phyloP scores from a whole-genome alignment of 2,888 invertebrate species.

The Scaeva pyrastri region DNA sequence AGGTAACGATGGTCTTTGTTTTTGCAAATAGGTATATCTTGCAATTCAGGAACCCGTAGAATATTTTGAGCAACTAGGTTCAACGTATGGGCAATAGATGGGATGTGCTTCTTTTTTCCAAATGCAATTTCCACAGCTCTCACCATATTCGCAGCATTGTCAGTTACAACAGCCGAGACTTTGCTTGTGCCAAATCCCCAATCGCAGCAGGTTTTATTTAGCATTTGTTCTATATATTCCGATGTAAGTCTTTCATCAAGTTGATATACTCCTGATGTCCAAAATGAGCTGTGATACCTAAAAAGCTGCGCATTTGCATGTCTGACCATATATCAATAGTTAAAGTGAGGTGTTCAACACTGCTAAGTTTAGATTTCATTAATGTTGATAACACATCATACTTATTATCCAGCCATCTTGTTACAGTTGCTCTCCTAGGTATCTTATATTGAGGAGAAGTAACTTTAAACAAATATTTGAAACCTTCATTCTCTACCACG shows the following conservation, averaged over 20 bases:
- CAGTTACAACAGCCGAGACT: slow-evolving; percentile 64
- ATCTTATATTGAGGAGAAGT: slow-evolving; percentile 45
- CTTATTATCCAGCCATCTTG: slow-evolving; percentile 56
- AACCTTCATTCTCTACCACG: slow-evolving; percentile 16
- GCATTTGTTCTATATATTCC: slow-evolving; percentile 58
- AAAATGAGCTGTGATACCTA: slow-evolving; percentile 60
- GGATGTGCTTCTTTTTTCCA: slow-evolving; percentile 58
- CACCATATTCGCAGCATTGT: slow-evolving; percentile 66
- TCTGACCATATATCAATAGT: slow-evolving; percentile 63
- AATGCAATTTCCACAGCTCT: slow-evolving; percentile 60
- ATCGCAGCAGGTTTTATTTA: slow-evolving; percentile 53
- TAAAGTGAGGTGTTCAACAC: slow-evolving; percentile 56
- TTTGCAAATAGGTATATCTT: slow-evolving; percentile 18
- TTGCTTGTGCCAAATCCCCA: slow-evolving; percentile 58
- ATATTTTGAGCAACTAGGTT: slow-evolving; percentile 45
- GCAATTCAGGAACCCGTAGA: slow-evolving; percentile 22
- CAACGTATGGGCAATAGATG: slow-evolving; percentile 33
- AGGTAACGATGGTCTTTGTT: slow-evolving; percentile 26
- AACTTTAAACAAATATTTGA: slow-evolving; percentile 22
- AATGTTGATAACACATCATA: slow-evolving; percentile 54
- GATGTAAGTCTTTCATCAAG: slow-evolving; percentile 52
- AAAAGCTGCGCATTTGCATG: slow-evolving; percentile 56
- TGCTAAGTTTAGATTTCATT: slow-evolving; percentile 45
- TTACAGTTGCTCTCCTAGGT: slow-evolving; percentile 39
- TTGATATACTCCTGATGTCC: slow-evolving; percentile 60